Base-by-base conservation (phyloP, 2,113 vertebrate genomes). In the Tyrannus savana region DNA sequence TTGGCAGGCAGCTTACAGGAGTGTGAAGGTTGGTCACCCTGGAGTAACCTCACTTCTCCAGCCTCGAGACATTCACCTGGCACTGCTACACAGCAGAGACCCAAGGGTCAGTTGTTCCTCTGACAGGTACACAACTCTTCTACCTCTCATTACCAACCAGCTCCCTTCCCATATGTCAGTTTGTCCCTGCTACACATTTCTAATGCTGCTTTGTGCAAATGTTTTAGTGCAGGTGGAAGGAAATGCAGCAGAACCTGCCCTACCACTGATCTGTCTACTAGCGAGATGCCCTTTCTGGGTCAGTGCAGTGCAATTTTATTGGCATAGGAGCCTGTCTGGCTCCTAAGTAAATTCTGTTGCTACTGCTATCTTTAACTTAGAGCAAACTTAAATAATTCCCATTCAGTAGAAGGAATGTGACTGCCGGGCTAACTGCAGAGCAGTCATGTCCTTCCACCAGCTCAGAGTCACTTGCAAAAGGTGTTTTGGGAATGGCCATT, bases 241-340 rank as follows among this genome's bases (percentile, higher is more conserved):
- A 92, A 93, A 94, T 89, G 86, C 89, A 84, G 89, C 75, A 94
- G 86, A 89, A 96, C 89, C 89, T 94, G 86, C 80, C 59, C 46
- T 89, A 14, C 86, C 80, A 66, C 89, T 37, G 67, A 60, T 73
- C 62, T 88, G 71, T 83, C 88, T 93, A 1, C 14, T 24, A 52
- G 75, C 83, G 86, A 80, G 68, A 73, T 95, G 67, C 68, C 35
- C 72, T 86, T 68, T 94, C 59, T 89, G 89, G 83, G 76, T 77
- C 84, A 91, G 37, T 60, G 46, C 75, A 73, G n/a, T 30, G 76
- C 68, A 73, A 50, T 62, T 92, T 77, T 92, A 73, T 81, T 84
- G 76, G 76, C 46, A 35, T 52, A 30, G 58, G 53, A 94, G 35
- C n/a, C 76, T 85, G 87, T 49, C 63, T 79, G 49, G 53, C 75